These are phyloP conservation scores for Brachionus plicatilis DNA, from an alignment of 1,140 invertebrate genomes.

Conservation along the genomic window DNA sequence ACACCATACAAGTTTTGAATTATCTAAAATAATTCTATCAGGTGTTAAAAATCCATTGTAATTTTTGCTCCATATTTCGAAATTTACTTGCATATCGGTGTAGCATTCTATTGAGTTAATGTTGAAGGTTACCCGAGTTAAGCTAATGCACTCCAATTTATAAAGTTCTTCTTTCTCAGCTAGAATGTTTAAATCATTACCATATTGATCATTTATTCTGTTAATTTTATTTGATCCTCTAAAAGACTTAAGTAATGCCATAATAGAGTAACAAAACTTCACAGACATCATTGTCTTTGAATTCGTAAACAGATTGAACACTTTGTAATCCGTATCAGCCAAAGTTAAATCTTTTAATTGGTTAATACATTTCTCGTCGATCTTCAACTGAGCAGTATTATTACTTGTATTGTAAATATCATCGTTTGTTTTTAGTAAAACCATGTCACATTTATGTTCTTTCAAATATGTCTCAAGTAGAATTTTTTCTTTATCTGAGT, in stretches of 20 bases:
- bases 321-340: slow-evolving; percentile 46
- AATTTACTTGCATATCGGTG: not conserved
- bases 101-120: not conserved
- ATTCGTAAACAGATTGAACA: not conserved
- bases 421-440: too few species aligned
- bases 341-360: slow-evolving; percentile 45
- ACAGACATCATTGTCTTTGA: not conserved
- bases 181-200: not conserved
- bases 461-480: too few species aligned
- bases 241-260: too few species aligned
- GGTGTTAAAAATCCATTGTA: not conserved
- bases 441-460: too few species aligned
- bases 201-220: not conserved
- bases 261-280: too few species aligned
- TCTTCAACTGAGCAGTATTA: not conserved
- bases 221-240: not conserved
- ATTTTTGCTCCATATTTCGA: not conserved
- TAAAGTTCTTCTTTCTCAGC: not conserved
- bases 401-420: too few species aligned
- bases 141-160: not conserved
- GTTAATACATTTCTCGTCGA: slow-evolving; percentile 42
- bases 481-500: too few species aligned
- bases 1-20: too few species aligned
- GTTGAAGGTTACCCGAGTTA: not conserved
- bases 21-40: too few species aligned